Percentiles rank a stretch among this genome's conserved stretches.
Conservation (phyloP, 2,113 vertebrate species). For the Ptychochromis oligacanthus region DNA sequence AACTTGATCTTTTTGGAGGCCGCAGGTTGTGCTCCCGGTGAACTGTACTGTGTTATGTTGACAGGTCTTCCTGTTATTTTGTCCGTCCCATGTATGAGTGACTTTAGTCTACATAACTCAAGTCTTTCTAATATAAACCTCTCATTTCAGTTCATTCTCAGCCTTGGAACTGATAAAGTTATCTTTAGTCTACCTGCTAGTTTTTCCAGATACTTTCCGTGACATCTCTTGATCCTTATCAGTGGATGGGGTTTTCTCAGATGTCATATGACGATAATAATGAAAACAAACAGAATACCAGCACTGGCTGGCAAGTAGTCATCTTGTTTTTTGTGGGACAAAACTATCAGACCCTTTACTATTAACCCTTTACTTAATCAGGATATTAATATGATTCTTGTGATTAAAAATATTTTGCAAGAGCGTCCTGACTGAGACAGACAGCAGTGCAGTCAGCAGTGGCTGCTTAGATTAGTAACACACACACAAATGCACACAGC, state of each 20-base stretch:
- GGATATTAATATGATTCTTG: neutral
- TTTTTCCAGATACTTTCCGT: neutral
- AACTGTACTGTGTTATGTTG: neutral
- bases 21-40: neutral
- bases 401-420: neutral
- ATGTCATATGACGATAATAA: neutral
- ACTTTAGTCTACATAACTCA: neutral
- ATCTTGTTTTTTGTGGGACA: neutral
- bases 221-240: neutral
- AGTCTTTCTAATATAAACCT: no score
- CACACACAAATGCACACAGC: neutral
- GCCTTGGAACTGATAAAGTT: neutral
- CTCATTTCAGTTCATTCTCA: no score
- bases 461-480: no score
- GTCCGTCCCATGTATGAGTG: neutral
- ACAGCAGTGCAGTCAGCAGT: neutral
- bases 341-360: neutral
- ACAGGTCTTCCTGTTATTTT: no score
- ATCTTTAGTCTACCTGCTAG: fast-evolving
- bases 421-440: neutral
- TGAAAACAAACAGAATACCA: neutral
- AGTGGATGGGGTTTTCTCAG: neutral
- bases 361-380: neutral
- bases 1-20: no score
- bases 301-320: fast-evolving